Percentiles rank a stretch among this genome's conserved stretches.
phyloP scores from a whole-genome alignment of 2,888 invertebrate species.

The Drosophila rubida region DNA sequence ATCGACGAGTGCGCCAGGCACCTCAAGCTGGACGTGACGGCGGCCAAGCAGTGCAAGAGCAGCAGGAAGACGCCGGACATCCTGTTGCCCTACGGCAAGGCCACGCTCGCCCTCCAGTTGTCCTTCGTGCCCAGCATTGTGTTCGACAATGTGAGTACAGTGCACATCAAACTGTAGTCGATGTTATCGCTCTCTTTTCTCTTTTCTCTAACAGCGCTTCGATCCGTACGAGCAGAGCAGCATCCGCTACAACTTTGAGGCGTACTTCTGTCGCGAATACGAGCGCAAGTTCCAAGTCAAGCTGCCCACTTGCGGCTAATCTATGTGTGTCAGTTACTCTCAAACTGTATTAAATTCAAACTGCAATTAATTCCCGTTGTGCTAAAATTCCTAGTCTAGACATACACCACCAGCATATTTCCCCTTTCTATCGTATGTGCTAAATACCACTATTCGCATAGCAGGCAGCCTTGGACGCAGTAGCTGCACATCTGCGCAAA shows the following conservation, averaged over 20 bases:
- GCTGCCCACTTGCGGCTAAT: conserved; percentile 62
- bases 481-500: no score
- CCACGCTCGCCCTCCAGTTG: conserved; percentile 75
- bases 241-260: conserved; percentile 74
- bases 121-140: conserved; percentile 82
- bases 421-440: conserved; percentile 41
- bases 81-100: conserved; percentile 76
- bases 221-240: conserved; percentile 70
- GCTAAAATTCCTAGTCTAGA: background rate
- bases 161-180: background rate
- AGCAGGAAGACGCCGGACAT: conserved; percentile 74
- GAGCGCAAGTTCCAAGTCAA: conserved; percentile 62
- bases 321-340: background rate
- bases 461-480: background rate
- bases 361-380: background rate
- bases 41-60: conserved; percentile 70
- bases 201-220: conserved; percentile 70
- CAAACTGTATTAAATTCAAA: background rate
- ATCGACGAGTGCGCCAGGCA: conserved; percentile 72
- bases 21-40: conserved; percentile 67
- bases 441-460: conserved; percentile 24
- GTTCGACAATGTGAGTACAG: conserved; percentile 80
- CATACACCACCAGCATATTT: background rate
- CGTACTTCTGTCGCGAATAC: conserved; percentile 75
- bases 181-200: background rate